Evolutionary conservation across 2,113 vertebrate genomes (phyloP), one percentile per base, ranked within the genome.

Genomic region (Eleginops maclovinus): DNA sequence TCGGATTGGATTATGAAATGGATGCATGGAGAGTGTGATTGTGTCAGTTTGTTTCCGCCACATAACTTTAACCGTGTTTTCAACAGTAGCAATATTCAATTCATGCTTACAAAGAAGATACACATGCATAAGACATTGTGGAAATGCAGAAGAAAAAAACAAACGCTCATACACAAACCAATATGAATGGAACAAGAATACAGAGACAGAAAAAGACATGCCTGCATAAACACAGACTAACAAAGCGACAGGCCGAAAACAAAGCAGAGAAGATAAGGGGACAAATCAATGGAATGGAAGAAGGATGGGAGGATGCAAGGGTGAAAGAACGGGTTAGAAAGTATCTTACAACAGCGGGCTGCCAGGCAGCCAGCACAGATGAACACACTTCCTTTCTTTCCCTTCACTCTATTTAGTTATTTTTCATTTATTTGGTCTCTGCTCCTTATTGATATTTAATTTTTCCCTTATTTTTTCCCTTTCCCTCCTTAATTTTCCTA

Each of bases 261-360:
- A 62, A 65, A 44, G 21, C 8, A 15, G 53, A 74, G n/a, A 70
- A 24, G 46, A 68, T 44, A 19, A 55, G 15, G 62, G 61, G 79
- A 71, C 26, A 69, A 77, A 88, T 78, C 58, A 72, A 59, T 67
- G 69, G 69, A 62, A 79, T 10, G 47, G 59, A 74, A 75, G 63
- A 24, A 75, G 13, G 73, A 69, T 66, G 60, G 69, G 58, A 82
- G 69, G 73, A 86, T 53, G 65, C 82, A 81, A 61, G 66, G 79
- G 66, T 51, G 22, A 78, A 74, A 73, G 69, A 75, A 85, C 77
- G 53, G 51, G 44, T 70, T 53, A 47, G 22, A 79, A 78, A 58
- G 67, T 55, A 15, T 59, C 77, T 78, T 77, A 65, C 58, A 46
- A 75, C 72, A 75, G 65, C 64, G 4, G 50, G 72, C 43, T 80